Evolutionary conservation across 2,888 invertebrate genomes (phyloP).

Genomic region (Melanostoma mellinum): DNA sequence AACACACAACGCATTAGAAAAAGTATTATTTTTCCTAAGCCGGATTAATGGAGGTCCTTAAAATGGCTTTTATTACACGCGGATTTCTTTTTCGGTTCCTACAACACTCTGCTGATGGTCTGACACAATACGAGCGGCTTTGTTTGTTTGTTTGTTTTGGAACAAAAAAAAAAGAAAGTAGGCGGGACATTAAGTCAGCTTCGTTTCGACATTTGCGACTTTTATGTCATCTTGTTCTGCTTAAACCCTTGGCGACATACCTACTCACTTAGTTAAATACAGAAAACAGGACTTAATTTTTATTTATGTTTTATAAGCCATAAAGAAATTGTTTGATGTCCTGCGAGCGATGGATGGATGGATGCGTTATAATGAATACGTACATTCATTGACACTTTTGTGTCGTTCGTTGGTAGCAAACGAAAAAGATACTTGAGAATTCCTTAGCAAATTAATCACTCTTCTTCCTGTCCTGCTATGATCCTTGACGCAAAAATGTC

Average conservation of each 20-base stretch:
- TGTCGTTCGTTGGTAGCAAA: slow-evolving; percentile 9
- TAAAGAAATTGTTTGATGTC: slow-evolving; percentile 70
- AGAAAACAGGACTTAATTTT: not conserved
- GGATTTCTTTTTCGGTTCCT: slow-evolving; percentile 40
- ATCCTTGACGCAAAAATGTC: slow-evolving; percentile 47
- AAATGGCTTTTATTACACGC: slow-evolving; percentile 68
- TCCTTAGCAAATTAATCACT: slow-evolving; percentile 21
- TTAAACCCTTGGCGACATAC: slow-evolving; percentile 1
- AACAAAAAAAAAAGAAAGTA: slow-evolving; percentile 41
- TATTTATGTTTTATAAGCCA: slow-evolving; percentile 36
- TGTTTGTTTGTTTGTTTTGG: slow-evolving; percentile 42
- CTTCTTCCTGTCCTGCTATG: not conserved
- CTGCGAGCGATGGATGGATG: slow-evolving; percentile 33
- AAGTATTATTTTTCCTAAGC: slow-evolving; percentile 64
- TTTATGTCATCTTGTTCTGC: slow-evolving; percentile 46
- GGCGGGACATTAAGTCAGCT: slow-evolving; percentile 41
- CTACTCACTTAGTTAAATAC: slow-evolving; percentile 6
- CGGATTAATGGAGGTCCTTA: slow-evolving; percentile 72
- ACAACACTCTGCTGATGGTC: not conserved
- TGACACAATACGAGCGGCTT: not conserved
- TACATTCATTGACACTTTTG: slow-evolving; percentile 56
- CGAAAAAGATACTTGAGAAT: not conserved
- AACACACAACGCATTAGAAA: slow-evolving; percentile 62
- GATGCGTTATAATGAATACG: slow-evolving; percentile 47
- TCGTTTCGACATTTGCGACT: slow-evolving; percentile 35